phyloP scores from a whole-genome alignment of 2,113 vertebrate genomes.

The Dicentrarchus labrax region DNA sequence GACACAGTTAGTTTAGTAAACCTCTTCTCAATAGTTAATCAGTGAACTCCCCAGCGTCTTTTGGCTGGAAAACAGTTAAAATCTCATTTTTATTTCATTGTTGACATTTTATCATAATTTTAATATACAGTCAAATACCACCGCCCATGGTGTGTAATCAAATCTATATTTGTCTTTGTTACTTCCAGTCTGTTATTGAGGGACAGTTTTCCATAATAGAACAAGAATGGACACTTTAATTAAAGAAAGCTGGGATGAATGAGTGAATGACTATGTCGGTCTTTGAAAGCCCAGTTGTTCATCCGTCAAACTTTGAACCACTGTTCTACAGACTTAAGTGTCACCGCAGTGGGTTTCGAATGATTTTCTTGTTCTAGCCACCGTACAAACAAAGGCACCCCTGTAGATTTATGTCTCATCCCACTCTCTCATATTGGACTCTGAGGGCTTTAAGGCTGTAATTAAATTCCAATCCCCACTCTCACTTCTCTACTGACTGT shows the following conservation, averaged over 20 bases:
- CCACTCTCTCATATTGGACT: conserved; percentile 84
- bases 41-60: conserved; percentile 24
- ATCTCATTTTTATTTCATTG: conserved; percentile 48
- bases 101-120: conserved; percentile 53
- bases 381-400: conserved; percentile 83
- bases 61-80: conserved; percentile 48
- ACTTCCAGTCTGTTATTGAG: conserved; percentile 59
- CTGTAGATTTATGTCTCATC: conserved; percentile 83
- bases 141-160: conserved; percentile 51
- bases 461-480: conserved; percentile 85
- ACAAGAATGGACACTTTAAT: conserved; percentile 73
- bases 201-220: conserved; percentile 59
- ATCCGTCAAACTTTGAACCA: conserved; percentile 73
- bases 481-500: conserved; percentile 80
- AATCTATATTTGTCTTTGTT: conserved; percentile 70
- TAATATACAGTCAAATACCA: conserved; percentile 41
- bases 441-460: conserved; percentile 82
- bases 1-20: conserved; percentile 60
- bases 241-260: conserved; percentile 76
- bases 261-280: conserved; percentile 64
- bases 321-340: conserved; percentile 62
- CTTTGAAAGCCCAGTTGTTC: conserved; percentile 70
- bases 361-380: conserved; percentile 80
- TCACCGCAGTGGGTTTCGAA: conserved; percentile 76
- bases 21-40: conserved; percentile 58